A percentile compares a stretch with the other conserved stretches of the same genome.
Conservation (phyloP, 1,140 invertebrate species). For the Nasonia vitripennis region DNA sequence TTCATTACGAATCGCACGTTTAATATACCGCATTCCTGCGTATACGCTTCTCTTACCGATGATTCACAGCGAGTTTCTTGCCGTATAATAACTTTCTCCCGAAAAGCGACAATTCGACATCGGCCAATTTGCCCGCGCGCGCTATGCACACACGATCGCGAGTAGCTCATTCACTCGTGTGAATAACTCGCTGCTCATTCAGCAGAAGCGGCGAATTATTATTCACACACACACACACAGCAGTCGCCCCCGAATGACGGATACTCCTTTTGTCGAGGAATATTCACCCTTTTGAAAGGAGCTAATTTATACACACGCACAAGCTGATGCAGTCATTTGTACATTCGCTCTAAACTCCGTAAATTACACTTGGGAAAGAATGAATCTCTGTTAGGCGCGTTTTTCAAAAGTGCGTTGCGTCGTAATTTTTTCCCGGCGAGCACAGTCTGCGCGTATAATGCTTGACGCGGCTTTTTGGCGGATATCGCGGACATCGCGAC, state of each 20-base stretch:
- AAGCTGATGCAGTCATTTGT: constrained; percentile 43
- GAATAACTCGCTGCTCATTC: not conserved
- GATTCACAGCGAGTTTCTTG: not conserved
- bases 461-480: not conserved
- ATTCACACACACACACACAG: not conserved
- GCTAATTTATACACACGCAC: constrained; percentile 39
- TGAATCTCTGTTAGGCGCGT: constrained; percentile 32
- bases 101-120: not conserved
- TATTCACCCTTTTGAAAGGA: constrained; percentile 27
- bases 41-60: no score
- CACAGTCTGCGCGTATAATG: not conserved
- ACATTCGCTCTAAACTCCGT: constrained; percentile 43
- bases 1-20: not conserved
- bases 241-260: constrained; percentile 26
- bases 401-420: constrained; percentile 37
- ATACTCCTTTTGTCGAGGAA: constrained; percentile 37
- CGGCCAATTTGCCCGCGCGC: no score
- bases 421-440: constrained; percentile 34
- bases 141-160: no score
- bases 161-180: not conserved
- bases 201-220: not conserved
- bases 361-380: constrained; percentile 41
- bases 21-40: not conserved
- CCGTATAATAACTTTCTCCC: not conserved
- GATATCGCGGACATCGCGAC: constrained; percentile 38